phyloP scores from a whole-genome alignment of 2,797 vertebrate genomes.

The Liparis tanakae region DNA sequence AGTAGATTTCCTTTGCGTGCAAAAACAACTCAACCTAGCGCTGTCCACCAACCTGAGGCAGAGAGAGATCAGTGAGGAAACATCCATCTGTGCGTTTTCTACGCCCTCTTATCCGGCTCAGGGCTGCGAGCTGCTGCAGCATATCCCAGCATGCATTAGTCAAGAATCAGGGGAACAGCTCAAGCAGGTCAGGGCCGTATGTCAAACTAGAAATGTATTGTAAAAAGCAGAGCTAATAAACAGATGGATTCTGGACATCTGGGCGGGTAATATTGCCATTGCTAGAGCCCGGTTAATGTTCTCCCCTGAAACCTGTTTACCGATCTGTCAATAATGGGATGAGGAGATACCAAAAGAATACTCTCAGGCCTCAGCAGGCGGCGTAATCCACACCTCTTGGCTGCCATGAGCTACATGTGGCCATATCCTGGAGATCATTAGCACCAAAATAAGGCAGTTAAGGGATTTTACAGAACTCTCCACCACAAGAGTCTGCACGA shows the following conservation, averaged over 20 bases:
- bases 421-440: constrained; percentile 58
- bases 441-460: constrained; percentile 75
- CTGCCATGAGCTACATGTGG: constrained; percentile 39
- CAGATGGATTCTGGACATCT: constrained; percentile 6
- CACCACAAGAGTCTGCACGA: constrained; percentile 33
- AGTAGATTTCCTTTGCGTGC: constrained; percentile 84
- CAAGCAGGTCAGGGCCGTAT: constrained; percentile 21
- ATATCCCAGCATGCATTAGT: constrained; percentile 39
- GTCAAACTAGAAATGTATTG: constrained; percentile 10
- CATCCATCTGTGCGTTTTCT: constrained; percentile 41
- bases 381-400: constrained; percentile 51
- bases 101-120: constrained; percentile 32
- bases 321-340: constrained; percentile 25
- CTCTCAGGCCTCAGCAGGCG: constrained; percentile 40
- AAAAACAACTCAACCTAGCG: constrained; percentile 68
- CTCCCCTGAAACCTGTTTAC: constrained; percentile 22
- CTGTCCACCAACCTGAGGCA: constrained; percentile 79
- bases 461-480: constrained; percentile 34
- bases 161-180: constrained; percentile 33
- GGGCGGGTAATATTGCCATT: not conserved
- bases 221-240: constrained; percentile 27
- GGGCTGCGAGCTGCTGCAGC: constrained; percentile 22
- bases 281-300: constrained; percentile 2
- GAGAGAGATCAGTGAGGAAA: constrained; percentile 61
- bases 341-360: constrained; percentile 32